Base-by-base conservation (phyloP, 2,113 vertebrate species). In the Beaufortia kweichowensis region DNA sequence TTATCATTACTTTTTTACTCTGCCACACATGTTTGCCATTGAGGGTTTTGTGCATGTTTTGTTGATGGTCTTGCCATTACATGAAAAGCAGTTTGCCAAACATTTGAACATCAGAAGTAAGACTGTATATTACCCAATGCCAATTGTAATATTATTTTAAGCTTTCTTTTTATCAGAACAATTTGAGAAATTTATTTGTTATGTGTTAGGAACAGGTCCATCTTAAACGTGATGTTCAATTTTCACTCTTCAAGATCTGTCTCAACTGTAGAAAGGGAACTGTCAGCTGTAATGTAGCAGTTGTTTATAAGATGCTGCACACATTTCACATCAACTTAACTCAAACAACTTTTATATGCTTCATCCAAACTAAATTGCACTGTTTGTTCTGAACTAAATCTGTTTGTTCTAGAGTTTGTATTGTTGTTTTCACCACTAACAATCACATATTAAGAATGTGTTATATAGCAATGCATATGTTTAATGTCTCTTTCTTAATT, bases 391-490 rank as follows among this genome's bases (percentile, higher is more conserved):
- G n/a, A 69, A 11, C 48, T 35, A n/a, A 50, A 3, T 39, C 48
- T 69, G 67, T 70, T 71, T 57, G 50, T 70, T 56, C 3, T 17
- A 35, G 29, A 70, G 50, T 70, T 70, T 41, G 50, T 59, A 35
- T 39, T 24, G 21, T 55, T 70, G 21, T 56, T 70, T 69, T 6
- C 68, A 71, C 53, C 48, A 41, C 53, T 59, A 71, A 71, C 68
- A 71, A 59, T 71, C 33, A 41, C 7, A 69, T 48, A 53, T n/a
- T 21, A 28, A 35, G 53, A 71, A 59, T 41, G 68, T 57, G 69
- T n/a, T 41, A 19, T 26, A 41, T 57, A 71, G 21, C 21, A 3
- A 17, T 59, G 31, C 21, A 41, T 43, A 57, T n/a, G 41, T 33
- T 39, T 43, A 71, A 71, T 71, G 50, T 33, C 17, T 53, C 50